Base-by-base conservation (phyloP, 1,140 invertebrate species). In the Lepidurus apus region DNA sequence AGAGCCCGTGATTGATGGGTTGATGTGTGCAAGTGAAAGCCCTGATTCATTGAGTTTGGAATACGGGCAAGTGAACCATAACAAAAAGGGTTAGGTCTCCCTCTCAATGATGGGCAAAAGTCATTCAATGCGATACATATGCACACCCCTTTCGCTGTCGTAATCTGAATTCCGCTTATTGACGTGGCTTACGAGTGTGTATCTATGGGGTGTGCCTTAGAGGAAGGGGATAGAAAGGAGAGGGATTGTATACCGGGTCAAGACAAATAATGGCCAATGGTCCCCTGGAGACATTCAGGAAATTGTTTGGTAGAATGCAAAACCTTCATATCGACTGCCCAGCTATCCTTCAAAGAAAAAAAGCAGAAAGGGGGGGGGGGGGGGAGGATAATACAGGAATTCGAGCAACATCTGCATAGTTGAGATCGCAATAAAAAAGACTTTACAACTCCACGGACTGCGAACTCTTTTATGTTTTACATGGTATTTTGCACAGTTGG, bases 51-150 rank as follows among this genome's bases (percentile, higher is more conserved):
- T 34, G 34, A 65, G 53, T n/a, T 65, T 21, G 53, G 3, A 65
- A 17, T 65, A 65, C n/a, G 53, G 53, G 53, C 53, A 65, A 65
- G 53, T 65, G 53, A 65, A 65, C 53, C 53, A 65, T 9, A 65
- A 65, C n/a, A 65, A 65, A 65, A 65, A 65, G 53, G 53, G 53
- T 65, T 65, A 17, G 17, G 21, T 65, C 21, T 21, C 53, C 53
- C 53, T 65, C 53, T 65, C 6, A 13, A 65, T 65, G 53, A 65
- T 65, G 21, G 53, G 53, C n/a, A 65, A 65, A 4, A 13, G 53
- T 65, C 53, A n/a, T 13, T 65, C 8, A 65, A 47, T n/a, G 53
- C 5, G 21, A 65, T 65, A n/a, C 53, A 65, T 65, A 65, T 65
- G 53, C 53, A 65, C 53, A 65, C 53, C 53, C 53, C 53, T 65